Evolutionary conservation across 2,888 invertebrate species (phyloP), one percentile per base, ranked within the genome.

Genomic region (Caenorhabditis doughertyi): DNA sequence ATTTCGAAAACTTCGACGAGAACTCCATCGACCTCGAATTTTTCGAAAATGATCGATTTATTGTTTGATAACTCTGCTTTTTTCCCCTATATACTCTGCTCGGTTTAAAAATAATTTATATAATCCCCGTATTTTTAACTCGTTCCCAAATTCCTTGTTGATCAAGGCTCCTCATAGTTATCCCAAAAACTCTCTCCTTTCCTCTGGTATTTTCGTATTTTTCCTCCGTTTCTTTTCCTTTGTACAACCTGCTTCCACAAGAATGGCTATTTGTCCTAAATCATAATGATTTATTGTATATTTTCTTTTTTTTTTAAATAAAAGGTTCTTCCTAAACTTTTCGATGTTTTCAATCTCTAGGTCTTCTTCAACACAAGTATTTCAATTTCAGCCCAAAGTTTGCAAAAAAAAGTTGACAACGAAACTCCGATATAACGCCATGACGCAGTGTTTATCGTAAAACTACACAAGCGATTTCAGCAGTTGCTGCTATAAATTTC

Each of bases 1-100:
- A 76, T 29, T 76, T 76, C 60, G 76, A 76, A 25, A 76, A 25
- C 8, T 60, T 76, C 21, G 51, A 51, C 60, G 76, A 76, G 58
- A 32, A 51, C 21, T 53, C 60, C 2, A 79, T 70, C 25, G 79
- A 71, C 51, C 47, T 70, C 11, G 53, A 70, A 16, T 70, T 79
- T 25, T 70, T 79, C 64, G 13, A 39, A 47, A 44, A 79, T 42
- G 70, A 68, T 27, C 56, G 21, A 56, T 44, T 70, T 13, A 13
- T n/a, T 21, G 5, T 39, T 64, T 27, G 25, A 53, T 51, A 53
- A 13, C 23, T 47, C 32, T 18, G 51, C 51, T 56, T 18, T 21
- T 44, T 23, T 32, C 42, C 25, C 35, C n/a, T 5, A 9, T 21
- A 42, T 39, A 47, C n/a, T 47, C 3, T 18, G 1, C 18, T 47